Evolutionary conservation across 2,797 vertebrate species (phyloP), one percentile per base, ranked within the genome.

Genomic region (Acanthurus lineatus): DNA sequence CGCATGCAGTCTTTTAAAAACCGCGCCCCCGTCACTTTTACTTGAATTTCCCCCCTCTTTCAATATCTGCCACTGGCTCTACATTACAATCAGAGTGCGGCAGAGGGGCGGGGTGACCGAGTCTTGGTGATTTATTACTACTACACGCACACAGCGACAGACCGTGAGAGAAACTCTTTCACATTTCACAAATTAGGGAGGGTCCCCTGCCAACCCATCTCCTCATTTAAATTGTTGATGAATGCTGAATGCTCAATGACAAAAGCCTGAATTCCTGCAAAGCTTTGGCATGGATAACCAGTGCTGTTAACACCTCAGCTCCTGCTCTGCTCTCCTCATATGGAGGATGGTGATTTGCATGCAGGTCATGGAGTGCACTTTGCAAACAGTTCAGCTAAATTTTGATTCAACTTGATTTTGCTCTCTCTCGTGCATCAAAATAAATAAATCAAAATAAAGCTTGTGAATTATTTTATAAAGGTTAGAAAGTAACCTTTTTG

Each of bases 81-180:
- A 86, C 86, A 85, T 89, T 70, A 77, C 69, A 83, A 72, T 74
- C 84, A 60, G 76, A 87, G 90, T 86, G 88, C 82, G 76, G 86
- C 69, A 72, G 71, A 87, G 66, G 87, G 86, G 88, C 77, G 82
- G 87, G 87, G 70, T 79, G 40, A 32, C 44, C 65, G 7, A 67
- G 67, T 56, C 57, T 68, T 25, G 65, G 12, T 83, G 83, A 90
- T 92, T 84, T 88, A 88, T 89, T 49, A 81, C 81, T 69, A 28
- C 75, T 67, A 77, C 73, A 76, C 76, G 72, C 67, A 48, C 32
- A 58, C 56, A 54, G 44, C 1, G 20, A 73, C 78, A 85, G 65
- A 72, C 76, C 59, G 20, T 81, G 78, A 85, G 80, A 85, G 79
- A 51, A n/a, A 86, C 79, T 85, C 83, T 72, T 76, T 84, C 63